Conservation (phyloP, 2,888 invertebrate species). For the Orthosia gothica region DNA sequence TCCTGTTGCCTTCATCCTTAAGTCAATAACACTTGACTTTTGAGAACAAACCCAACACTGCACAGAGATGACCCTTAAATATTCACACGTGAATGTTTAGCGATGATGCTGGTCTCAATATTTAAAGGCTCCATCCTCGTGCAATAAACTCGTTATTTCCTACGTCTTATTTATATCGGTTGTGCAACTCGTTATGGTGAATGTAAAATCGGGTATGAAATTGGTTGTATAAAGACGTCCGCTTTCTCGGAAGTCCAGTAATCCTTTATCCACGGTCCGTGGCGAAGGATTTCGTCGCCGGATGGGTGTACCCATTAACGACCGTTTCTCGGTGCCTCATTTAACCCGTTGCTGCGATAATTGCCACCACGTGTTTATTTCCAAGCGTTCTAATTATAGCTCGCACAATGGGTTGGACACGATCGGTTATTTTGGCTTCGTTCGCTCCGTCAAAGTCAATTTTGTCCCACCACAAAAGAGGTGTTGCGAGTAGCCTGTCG, state of each 20-base stretch:
- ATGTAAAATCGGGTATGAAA: conserved; percentile 74
- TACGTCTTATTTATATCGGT: conserved; percentile 79
- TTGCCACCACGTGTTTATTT: conserved; percentile 92
- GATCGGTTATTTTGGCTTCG: conserved; percentile 89
- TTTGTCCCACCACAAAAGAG: conserved; percentile 88
- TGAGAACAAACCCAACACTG: conserved; percentile 13
- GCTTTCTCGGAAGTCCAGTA: conserved; percentile 82
- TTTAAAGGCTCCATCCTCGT: conserved; percentile 52
- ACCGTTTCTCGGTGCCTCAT: conserved; percentile 89
- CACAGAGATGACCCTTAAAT: conserved; percentile 72
- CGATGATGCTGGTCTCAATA: conserved; percentile 35
- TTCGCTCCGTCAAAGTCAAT: conserved; percentile 89
- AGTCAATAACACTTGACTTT: conserved; percentile 38
- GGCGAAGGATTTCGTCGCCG: conserved; percentile 83
- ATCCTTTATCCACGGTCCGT: conserved; percentile 78
- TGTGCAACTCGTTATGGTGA: conserved; percentile 74
- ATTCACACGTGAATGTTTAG: conserved; percentile 56
- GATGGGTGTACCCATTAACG: conserved; percentile 90
- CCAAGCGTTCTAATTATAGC: conserved; percentile 89
- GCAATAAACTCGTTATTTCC: conserved; percentile 76
- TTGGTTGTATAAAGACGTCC: conserved; percentile 75
- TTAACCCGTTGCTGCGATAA: conserved; percentile 91
- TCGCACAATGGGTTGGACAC: conserved; percentile 91
- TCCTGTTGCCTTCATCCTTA: conserved; percentile 54
- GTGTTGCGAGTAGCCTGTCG: conserved; percentile 89